phyloP scores from a whole-genome alignment of 2,797 vertebrate genomes.

The Coilia nasus region DNA sequence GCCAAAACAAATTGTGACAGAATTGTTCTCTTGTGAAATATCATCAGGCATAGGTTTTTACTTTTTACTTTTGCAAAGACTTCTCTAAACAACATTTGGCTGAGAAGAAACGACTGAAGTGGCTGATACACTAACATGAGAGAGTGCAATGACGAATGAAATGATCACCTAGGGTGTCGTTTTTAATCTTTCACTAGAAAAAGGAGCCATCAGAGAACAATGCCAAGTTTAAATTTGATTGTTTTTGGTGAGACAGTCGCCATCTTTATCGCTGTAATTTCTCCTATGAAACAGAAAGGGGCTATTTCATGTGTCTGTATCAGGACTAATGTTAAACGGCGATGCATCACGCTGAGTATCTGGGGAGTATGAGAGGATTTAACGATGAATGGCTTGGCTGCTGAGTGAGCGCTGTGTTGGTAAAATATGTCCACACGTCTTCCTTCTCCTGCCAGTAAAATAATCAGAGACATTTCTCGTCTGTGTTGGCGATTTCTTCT shows the following conservation, averaged over 20 bases:
- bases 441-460: background rate
- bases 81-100: background rate
- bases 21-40: background rate
- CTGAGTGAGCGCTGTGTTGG: background rate
- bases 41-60: too few relatives aligned
- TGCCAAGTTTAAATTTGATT: background rate
- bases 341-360: background rate
- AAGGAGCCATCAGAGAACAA: conserved; percentile 1
- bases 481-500: background rate
- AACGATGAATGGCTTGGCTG: background rate
- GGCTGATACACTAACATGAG: background rate
- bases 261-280: background rate
- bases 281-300: background rate
- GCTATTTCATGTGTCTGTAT: background rate
- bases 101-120: background rate
- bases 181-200: background rate
- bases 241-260: background rate
- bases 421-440: background rate
- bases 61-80: too few relatives aligned
- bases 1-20: background rate
- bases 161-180: background rate
- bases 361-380: background rate
- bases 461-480: background rate
- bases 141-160: background rate
- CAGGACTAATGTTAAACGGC: background rate